Evolutionary conservation across 2,888 invertebrate genomes (phyloP).

Genomic region (Ischnura elegans): DNA sequence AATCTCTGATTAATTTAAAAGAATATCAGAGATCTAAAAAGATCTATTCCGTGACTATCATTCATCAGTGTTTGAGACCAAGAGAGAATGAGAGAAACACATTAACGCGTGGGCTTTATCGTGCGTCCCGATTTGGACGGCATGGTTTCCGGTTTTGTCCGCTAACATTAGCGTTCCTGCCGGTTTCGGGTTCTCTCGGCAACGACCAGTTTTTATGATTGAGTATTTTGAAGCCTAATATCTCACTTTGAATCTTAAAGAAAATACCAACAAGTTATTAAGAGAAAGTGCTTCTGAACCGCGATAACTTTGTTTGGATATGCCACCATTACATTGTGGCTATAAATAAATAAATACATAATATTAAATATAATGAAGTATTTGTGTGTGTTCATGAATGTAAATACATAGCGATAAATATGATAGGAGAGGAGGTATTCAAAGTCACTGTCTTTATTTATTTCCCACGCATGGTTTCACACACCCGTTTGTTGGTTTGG

Average conservation of each 20-base stretch:
- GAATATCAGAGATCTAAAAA: background rate
- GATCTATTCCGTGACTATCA: background rate
- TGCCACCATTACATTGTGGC: too few species aligned
- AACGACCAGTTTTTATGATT: background rate
- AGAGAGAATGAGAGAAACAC: background rate
- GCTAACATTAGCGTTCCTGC: background rate
- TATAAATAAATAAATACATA: too few species aligned
- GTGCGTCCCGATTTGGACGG: background rate
- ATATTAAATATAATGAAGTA: too few species aligned
- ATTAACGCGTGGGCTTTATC: conserved; percentile 10
- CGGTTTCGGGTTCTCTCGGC: background rate
- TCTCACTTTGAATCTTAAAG: background rate
- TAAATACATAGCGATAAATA: too few species aligned
- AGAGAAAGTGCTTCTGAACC: background rate
- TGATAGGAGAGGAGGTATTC: too few species aligned
- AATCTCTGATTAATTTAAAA: background rate
- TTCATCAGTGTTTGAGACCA: background rate
- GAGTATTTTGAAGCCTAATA: background rate
- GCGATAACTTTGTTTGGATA: background rate
- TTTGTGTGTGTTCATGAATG: too few species aligned
- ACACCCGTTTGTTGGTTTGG: too few species aligned
- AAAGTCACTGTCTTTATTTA: too few species aligned
- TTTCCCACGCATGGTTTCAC: too few species aligned
- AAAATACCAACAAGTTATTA: background rate
- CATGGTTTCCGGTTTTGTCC: background rate